Evolutionary conservation across 1,140 invertebrate species (phyloP).

Genomic region (Hyles vespertilio): DNA sequence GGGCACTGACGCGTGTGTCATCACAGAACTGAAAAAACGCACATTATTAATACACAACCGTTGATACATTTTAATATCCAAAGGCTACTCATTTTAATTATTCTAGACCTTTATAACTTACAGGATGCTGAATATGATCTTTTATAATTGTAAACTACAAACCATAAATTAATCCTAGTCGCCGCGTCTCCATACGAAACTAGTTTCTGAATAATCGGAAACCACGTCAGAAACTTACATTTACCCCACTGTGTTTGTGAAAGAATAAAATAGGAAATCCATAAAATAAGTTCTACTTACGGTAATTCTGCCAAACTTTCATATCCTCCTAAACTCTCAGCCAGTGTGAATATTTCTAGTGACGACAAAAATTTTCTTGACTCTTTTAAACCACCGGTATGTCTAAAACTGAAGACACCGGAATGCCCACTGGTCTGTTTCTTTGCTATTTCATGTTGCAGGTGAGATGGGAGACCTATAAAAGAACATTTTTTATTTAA

Average conservation of each 20-base stretch:
- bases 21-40: conserved; percentile 76
- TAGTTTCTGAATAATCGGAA: no score
- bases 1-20: conserved; percentile 90
- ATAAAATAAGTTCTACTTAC: conserved; percentile 75
- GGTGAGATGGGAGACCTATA: conserved; percentile 91
- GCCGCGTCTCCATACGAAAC: no score
- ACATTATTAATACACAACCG: not conserved
- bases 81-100: no score
- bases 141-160: no score
- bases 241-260: no score
- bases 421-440: conserved; percentile 93
- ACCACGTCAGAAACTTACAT: no score
- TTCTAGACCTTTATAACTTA: no score
- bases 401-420: conserved; percentile 94
- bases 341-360: conserved; percentile 91
- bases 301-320: conserved; percentile 93
- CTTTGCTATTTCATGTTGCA: conserved; percentile 90
- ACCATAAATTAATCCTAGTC: no score
- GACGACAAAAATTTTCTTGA: conserved; percentile 86
- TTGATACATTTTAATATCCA: no score
- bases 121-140: no score
- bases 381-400: conserved; percentile 88
- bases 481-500: conserved; percentile 18
- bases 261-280: no score
- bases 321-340: conserved; percentile 96